Evolutionary conservation across 2,888 invertebrate genomes (phyloP), one percentile per base, ranked within the genome.

Genomic region (Sycophila texana): DNA sequence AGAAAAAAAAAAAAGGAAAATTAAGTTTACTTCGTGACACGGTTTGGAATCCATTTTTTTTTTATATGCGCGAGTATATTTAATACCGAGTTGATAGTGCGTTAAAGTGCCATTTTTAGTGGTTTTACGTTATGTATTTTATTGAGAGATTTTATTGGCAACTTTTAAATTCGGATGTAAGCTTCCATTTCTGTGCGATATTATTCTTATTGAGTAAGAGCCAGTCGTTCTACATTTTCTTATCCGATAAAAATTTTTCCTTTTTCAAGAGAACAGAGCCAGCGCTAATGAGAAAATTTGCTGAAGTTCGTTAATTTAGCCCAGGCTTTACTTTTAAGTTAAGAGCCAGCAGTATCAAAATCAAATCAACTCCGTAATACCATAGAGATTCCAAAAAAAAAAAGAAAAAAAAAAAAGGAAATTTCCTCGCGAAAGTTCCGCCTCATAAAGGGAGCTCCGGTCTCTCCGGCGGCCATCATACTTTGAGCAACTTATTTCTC

Each of bases 401-500:
- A 58, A 58, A 20, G n/a, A 14, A 57, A 26, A 22, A 14, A 58
- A 58, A 20, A 26, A 14, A 57, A 16, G 26, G 47, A 39, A 75
- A 77, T 16, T 71, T 63, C 20, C 20, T 12, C 30, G 30, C 7
- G 57, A 18, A 14, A 51, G 49, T 22, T 51, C 18, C 55, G 18
- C 10, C 53, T 65, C 60, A 61, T 55, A 49, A 16, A 5, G 61
- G 49, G 14, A 67, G 67, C 61, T 18, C 58, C 72, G 51, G 66
- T 77, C 57, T 22, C 18, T 60, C 20, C 30, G 39, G 18, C 4
- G 47, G 66, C 60, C 66, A 77, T 58, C 55, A 73, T 73, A 73
- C 72, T 73, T 67, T 77, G 73, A 61, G 5, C 77, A 77, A 77
- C 72, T 77, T 77, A 77, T 77, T 73, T 77, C 73, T 73, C 67